Evolutionary conservation across 2,113 vertebrate genomes (phyloP).

Genomic region (Cynocephalus volans): DNA sequence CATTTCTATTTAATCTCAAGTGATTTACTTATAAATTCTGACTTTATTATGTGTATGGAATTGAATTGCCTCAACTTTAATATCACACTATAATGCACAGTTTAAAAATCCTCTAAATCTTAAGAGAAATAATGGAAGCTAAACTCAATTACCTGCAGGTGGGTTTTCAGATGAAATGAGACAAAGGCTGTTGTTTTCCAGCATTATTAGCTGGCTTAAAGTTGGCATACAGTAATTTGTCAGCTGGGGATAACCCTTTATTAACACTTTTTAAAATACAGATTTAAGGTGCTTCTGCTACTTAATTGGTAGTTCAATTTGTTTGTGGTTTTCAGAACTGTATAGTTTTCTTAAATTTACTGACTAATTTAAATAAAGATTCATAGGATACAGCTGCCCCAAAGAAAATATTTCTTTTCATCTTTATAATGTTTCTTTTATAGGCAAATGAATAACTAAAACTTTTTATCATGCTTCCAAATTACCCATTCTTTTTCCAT

Average conservation of each 20-base stretch:
- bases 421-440: background rate
- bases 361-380: background rate
- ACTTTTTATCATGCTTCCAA: background rate
- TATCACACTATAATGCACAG: background rate
- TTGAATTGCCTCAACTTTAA: constrained; percentile 13
- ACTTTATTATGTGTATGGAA: background rate
- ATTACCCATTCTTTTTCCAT: background rate
- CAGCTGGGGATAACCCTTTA: constrained; percentile 20
- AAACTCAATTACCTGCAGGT: background rate
- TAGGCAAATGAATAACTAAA: background rate
- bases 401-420: background rate
- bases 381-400: background rate
- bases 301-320: background rate
- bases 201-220: constrained; percentile 50
- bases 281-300: constrained; percentile 52
- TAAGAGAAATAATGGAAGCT: background rate
- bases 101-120: constrained; percentile 51
- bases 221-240: background rate
- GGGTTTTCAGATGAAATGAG: background rate
- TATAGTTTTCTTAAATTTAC: background rate
- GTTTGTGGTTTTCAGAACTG: background rate
- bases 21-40: constrained; percentile 64
- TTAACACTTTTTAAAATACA: constrained; percentile 23
- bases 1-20: constrained; percentile 36
- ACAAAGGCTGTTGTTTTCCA: background rate